phyloP scores from a whole-genome alignment of 2,797 vertebrate species.

The Scleropages formosus region DNA sequence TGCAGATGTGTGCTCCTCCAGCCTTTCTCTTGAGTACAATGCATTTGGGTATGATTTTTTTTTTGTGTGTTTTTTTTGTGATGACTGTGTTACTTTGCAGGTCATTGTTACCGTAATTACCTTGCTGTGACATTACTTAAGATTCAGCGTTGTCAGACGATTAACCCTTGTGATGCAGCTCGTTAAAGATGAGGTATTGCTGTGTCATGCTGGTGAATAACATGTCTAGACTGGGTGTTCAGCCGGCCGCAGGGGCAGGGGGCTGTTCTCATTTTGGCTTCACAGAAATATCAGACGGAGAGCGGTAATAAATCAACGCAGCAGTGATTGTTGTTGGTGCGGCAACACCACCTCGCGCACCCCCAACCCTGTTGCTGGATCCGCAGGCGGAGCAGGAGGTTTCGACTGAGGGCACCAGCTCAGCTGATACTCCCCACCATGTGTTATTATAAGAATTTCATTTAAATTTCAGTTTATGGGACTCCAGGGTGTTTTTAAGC shows the following conservation, averaged over 20 bases:
- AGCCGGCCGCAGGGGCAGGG: slow-evolving; percentile 5
- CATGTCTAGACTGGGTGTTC: slow-evolving; percentile 27
- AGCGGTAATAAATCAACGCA: slow-evolving; percentile 61
- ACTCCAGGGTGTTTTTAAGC: not conserved
- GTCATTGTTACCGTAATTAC: not conserved
- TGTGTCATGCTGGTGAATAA: slow-evolving; percentile 27
- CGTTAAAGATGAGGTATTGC: slow-evolving; percentile 23
- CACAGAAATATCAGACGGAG: slow-evolving; percentile 26
- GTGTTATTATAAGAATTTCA: slow-evolving; percentile 41
- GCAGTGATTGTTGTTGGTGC: not conserved
- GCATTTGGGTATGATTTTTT: not conserved
- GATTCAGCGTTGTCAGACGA: slow-evolving; percentile 7
- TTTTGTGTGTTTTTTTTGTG: too few relatives aligned
- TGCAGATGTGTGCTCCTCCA: not conserved
- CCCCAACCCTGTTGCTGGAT: slow-evolving; percentile 31
- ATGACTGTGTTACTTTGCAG: not conserved
- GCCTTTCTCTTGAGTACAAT: not conserved
- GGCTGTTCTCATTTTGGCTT: not conserved
- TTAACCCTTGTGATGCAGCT: slow-evolving; percentile 22
- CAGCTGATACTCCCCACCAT: slow-evolving; percentile 25
- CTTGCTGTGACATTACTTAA: not conserved
- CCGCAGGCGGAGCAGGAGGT: slow-evolving; percentile 26
- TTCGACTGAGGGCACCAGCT: slow-evolving; percentile 27
- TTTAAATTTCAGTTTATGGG: slow-evolving; percentile 46
- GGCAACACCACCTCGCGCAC: slow-evolving; percentile 36